Evolutionary conservation across 2,113 vertebrate genomes (phyloP).

Genomic region (Scytalopus superciliaris): DNA sequence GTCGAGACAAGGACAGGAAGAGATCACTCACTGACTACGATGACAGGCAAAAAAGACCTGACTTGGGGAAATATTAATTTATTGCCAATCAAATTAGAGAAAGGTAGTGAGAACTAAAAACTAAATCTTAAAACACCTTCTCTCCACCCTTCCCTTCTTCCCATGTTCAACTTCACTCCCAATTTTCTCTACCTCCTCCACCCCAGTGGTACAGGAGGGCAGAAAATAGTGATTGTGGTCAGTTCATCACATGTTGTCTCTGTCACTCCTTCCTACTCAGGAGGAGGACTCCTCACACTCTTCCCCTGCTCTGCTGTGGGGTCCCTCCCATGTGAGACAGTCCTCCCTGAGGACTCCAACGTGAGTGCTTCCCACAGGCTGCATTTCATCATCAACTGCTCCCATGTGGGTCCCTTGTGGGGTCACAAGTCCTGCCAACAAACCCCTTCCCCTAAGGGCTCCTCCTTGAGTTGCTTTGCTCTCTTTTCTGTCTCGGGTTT

Average conservation of each 20-base stretch:
- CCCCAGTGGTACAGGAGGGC: background rate
- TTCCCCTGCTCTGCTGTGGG: no score
- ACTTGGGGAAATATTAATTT: background rate
- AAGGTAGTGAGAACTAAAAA: background rate
- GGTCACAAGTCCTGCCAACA: background rate
- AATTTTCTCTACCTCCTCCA: background rate
- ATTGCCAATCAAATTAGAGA: background rate
- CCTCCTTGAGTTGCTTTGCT: no score
- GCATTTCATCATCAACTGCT: background rate
- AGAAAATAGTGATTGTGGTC: background rate
- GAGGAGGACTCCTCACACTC: background rate
- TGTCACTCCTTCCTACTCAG: background rate
- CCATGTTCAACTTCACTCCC: background rate
- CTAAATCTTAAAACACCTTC: background rate
- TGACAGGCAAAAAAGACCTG: background rate
- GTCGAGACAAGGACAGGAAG: background rate
- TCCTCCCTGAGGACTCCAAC: background rate
- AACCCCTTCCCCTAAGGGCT: background rate
- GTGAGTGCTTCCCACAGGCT: no score
- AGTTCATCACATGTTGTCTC: background rate
- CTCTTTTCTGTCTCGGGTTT: no score
- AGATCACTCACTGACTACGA: background rate
- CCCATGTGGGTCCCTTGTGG: background rate
- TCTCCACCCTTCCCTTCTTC: background rate
- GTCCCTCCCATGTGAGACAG: background rate